Conservation (phyloP, 2,888 invertebrate genomes). For the Tinea trinotella region DNA sequence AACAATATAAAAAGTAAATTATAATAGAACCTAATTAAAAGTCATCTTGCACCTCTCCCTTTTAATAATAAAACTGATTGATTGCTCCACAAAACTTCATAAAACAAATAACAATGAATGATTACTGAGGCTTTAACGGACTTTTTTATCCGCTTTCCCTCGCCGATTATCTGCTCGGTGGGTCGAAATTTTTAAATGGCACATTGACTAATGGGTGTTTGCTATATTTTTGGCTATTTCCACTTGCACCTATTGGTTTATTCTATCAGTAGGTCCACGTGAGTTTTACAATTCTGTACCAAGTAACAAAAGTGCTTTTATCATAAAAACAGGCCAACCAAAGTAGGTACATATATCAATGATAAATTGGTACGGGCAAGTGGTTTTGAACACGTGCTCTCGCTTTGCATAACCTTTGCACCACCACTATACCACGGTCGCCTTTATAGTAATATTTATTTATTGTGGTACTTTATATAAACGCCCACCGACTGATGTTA, state of each 20-base stretch:
- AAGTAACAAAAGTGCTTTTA: too few species aligned
- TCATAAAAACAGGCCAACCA: too few species aligned
- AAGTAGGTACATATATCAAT: too few species aligned
- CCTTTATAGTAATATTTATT: too few species aligned
- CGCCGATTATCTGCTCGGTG: slow-evolving; percentile 17
- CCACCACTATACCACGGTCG: too few species aligned
- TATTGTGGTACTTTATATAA: too few species aligned
- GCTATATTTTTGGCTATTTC: background rate
- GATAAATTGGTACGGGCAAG: too few species aligned
- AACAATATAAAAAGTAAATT: background rate
- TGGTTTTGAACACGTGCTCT: too few species aligned
- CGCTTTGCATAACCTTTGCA: too few species aligned
- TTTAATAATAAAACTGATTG: slow-evolving; percentile 10
- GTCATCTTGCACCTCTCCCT: background rate
- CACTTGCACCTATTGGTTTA: background rate
- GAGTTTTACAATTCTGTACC: too few species aligned
- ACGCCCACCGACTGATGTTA: too few species aligned
- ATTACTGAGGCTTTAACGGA: slow-evolving; percentile 15
- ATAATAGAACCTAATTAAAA: background rate
- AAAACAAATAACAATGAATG: slow-evolving; percentile 18
- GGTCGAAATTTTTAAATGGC: slow-evolving; percentile 17
- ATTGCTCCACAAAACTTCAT: slow-evolving; percentile 10
- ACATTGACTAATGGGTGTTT: slow-evolving; percentile 16
- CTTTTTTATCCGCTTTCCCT: slow-evolving; percentile 10
- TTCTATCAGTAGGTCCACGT: too few species aligned